phyloP scores from a whole-genome alignment of 2,797 vertebrate genomes.

The Graptemys geographica region DNA sequence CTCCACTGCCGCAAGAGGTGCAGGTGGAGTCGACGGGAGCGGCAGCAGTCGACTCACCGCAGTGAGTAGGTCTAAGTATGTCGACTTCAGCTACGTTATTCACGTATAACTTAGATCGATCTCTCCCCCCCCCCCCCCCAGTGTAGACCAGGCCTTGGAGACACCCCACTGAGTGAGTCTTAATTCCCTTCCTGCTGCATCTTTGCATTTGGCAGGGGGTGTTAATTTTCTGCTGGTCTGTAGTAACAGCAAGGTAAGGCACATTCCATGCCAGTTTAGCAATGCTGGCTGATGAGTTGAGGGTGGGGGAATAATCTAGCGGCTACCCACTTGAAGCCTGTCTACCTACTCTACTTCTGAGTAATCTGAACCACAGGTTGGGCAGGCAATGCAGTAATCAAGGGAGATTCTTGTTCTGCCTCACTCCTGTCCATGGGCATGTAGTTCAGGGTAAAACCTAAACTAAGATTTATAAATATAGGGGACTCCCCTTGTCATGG shows the following conservation, averaged over 20 bases:
- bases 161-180: not conserved
- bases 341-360: not conserved
- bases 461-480: not conserved
- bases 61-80: no score
- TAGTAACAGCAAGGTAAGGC: not conserved
- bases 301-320: not conserved
- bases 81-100: no score
- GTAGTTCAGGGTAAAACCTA: not conserved
- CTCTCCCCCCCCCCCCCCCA: accelerated
- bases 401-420: accelerated
- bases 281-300: not conserved
- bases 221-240: not conserved
- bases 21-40: no score
- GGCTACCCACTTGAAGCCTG: accelerated
- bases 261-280: not conserved
- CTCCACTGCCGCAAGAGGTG: no score
- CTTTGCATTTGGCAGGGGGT: not conserved
- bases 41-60: no score
- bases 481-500: not conserved
- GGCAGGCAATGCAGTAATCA: not conserved
- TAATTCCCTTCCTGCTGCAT: accelerated
- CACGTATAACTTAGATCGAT: no score
- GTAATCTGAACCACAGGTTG: not conserved
- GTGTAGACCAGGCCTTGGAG: no score
- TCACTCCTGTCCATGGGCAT: accelerated